Evolutionary conservation across 2,113 vertebrate species (phyloP).

Genomic region (Hypanus sabinus): DNA sequence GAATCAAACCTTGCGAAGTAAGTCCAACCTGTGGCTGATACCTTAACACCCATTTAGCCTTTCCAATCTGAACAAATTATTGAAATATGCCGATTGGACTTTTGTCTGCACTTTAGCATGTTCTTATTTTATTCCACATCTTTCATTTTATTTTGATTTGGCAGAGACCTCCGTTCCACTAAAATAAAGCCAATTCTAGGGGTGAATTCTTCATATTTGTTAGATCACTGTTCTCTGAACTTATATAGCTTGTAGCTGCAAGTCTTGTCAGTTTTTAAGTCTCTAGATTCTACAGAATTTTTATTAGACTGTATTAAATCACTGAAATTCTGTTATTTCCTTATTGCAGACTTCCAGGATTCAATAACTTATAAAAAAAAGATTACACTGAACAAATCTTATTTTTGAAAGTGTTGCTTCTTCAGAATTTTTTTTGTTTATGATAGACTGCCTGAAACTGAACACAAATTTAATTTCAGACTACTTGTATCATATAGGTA

Average conservation of each 20-base stretch:
- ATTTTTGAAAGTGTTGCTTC: no score
- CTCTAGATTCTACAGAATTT: constrained; percentile 3
- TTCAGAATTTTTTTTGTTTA: no score
- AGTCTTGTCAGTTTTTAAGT: background rate
- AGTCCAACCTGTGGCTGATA: no score
- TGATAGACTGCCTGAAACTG: no score
- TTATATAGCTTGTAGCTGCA: constrained; percentile 10
- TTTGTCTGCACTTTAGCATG: background rate
- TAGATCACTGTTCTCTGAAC: background rate
- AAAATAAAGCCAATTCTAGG: background rate
- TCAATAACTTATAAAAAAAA: background rate
- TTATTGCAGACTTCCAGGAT: background rate
- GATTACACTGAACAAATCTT: no score
- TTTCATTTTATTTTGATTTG: background rate
- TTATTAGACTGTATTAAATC: background rate
- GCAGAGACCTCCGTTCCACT: background rate
- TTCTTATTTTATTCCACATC: background rate
- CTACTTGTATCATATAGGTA: no score
- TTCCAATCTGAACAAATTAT: no score
- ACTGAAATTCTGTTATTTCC: background rate
- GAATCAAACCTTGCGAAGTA: no score
- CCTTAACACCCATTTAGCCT: no score
- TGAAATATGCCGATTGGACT: background rate
- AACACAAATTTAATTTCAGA: no score
- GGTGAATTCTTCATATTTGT: constrained; percentile 27